Conservation (phyloP, 2,113 vertebrate species). For the Hydrolagus affinis region DNA sequence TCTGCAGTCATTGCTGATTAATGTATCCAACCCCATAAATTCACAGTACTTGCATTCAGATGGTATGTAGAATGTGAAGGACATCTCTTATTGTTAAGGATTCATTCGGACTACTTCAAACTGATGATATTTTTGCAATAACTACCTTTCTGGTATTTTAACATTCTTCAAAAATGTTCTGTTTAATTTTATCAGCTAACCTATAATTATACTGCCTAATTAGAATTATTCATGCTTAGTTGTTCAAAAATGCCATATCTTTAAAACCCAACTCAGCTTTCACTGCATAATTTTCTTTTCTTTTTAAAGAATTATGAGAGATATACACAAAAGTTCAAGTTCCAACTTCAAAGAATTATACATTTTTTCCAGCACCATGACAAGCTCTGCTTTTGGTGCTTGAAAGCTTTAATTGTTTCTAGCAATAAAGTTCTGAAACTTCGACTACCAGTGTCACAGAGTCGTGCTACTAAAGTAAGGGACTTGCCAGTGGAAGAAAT, state of each 20-base stretch:
- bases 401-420: neutral
- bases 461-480: neutral
- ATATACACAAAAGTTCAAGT: conserved; percentile 17
- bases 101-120: conserved; percentile 14
- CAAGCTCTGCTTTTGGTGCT: neutral
- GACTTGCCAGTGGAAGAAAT: too few relatives aligned
- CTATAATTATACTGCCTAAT: conserved; percentile 75
- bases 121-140: conserved; percentile 44
- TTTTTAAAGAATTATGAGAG: neutral
- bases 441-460: conserved; percentile 1
- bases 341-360: conserved; percentile 4
- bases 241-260: conserved; percentile 62
- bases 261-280: conserved; percentile 60
- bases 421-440: neutral
- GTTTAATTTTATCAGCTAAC: conserved; percentile 52
- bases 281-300: conserved; percentile 47
- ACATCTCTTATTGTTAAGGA: conserved; percentile 21
- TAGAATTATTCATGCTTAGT: conserved; percentile 74
- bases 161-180: conserved; percentile 47
- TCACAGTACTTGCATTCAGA: conserved; percentile 5
- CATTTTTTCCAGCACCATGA: neutral
- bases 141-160: conserved; percentile 47
- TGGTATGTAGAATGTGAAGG: conserved; percentile 23
- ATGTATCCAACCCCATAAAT: conserved; percentile 2
- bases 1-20: conserved; percentile 23